Percentiles rank a stretch among this genome's conserved stretches.
Conservation (phyloP, 2,113 vertebrate genomes). For the Cisticola juncidis region DNA sequence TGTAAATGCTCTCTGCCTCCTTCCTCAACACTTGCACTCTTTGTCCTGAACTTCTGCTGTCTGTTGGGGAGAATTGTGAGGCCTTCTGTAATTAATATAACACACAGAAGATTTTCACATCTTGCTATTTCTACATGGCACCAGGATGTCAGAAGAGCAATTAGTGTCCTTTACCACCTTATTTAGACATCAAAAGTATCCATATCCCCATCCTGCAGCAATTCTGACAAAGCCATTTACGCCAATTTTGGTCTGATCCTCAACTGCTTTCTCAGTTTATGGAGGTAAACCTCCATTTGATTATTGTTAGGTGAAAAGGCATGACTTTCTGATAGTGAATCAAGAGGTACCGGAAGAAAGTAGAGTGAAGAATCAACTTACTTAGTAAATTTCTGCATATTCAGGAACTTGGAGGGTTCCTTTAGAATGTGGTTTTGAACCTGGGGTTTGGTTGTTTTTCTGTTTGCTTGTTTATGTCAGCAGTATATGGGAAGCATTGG, state of each 20-base stretch:
- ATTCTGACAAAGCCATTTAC: background rate
- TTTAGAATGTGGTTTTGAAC: background rate
- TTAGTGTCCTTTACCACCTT: background rate
- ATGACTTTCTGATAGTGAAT: background rate
- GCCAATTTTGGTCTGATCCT: background rate
- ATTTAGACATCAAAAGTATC: background rate
- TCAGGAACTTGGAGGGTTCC: background rate
- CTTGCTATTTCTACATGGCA: background rate
- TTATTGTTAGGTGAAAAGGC: background rate
- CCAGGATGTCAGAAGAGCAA: background rate
- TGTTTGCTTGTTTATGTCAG: background rate
- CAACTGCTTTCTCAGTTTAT: background rate
- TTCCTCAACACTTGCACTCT: background rate
- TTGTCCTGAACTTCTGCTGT: background rate
- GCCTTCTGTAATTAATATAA: background rate
- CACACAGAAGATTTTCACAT: background rate
- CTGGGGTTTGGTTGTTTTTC: background rate
- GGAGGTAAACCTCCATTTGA: background rate
- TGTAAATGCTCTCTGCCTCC: background rate
- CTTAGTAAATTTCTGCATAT: background rate
- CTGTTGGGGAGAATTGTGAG: background rate
- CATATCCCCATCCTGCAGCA: background rate
- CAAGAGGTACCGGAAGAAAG: background rate
- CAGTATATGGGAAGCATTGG: background rate
- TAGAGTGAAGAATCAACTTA: background rate